Base-by-base conservation (phyloP, 2,888 invertebrate genomes). In the Aphrophora alni region DNA sequence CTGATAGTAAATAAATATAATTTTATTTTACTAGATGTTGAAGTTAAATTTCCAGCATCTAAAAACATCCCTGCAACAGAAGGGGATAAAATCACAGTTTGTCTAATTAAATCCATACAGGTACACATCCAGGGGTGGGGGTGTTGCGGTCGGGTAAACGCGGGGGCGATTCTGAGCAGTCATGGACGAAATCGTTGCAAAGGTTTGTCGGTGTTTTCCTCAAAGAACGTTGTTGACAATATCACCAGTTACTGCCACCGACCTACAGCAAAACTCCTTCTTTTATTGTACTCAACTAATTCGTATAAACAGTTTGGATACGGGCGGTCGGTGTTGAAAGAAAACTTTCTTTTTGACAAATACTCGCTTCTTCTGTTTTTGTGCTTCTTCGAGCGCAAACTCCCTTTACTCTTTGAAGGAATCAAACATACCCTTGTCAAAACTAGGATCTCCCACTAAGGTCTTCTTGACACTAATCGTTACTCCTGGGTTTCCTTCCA, bases 231-330 rank as follows among this genome's bases (percentile, higher is more conserved):
- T 59, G 59, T 59, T 59, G 59, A 59, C 59, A 59, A 59, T 59
- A 44, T 44, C 44, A 12, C 17, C 44, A 44, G 44, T 17, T 44
- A 44, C 59, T 14, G 59, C 59, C 10, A 21, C n/a, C 59, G 21
- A 4, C 21, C 59, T 59, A 59, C 59, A 21, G 33, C 33, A 33
- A 33, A 21, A n/a, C 59, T 21, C 21, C 21, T 21, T 2, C 59
- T 21, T n/a, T 21, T 21, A 59, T 81, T 81, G 77, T 77, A 27
- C 78, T 28, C 38, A 70, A 38, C 78, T 80, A 81, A 81, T 81
- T 81, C 81, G 76, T 77, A 81, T 81, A 81, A 81, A 81, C 81
- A 81, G 81, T 81, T 81, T 81, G 78, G 81, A 81, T 81, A 81
- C 81, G 81, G 77, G 77, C 69, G 77, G 69, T 28, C 38, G 38